Conservation (phyloP, 1,140 invertebrate species). For the fruit fly (Drosophila melanogaster) region DNA sequence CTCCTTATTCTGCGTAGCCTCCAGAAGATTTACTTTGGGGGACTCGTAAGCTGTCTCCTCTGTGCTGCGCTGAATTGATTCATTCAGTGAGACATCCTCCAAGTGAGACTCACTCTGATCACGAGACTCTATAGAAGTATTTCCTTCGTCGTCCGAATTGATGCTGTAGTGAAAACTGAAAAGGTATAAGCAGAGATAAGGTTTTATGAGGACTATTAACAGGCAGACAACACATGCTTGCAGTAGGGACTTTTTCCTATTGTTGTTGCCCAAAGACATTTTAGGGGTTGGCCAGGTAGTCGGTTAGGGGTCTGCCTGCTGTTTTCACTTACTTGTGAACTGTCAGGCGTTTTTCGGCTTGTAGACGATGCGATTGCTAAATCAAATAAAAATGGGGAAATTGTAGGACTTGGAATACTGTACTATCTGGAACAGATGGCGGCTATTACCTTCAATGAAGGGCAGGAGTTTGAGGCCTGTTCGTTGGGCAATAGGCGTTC, state of each 20-base stretch:
- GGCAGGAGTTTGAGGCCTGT: conserved; percentile 70
- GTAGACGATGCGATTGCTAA: conserved; percentile 46
- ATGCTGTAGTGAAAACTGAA: conserved; percentile 74
- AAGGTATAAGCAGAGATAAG: conserved; percentile 18
- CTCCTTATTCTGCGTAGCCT: conserved; percentile 76
- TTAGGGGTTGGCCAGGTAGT: conserved; percentile 55
- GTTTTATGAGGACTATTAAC: not conserved
- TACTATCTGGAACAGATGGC: conserved; percentile 7
- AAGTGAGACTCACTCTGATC: conserved; percentile 23
- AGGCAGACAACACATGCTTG: conserved; percentile 15
- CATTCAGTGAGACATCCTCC: conserved; percentile 15
- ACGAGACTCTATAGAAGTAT: conserved; percentile 65
- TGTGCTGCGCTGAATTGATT: conserved; percentile 31
- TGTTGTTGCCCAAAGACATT: conserved; percentile 12
- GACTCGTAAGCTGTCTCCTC: conserved; percentile 18
- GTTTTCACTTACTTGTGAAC: conserved; percentile 70
- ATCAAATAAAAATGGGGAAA: conserved; percentile 11
- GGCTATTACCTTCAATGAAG: conserved; percentile 55
- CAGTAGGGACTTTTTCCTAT: conserved; percentile 14
- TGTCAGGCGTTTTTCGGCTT: conserved; percentile 62
- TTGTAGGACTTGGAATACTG: conserved; percentile 15
- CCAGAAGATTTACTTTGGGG: conserved; percentile 71
- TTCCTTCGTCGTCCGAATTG: conserved; percentile 77
- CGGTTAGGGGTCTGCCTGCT: conserved; percentile 20
- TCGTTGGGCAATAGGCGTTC: conserved; percentile 47